These are phyloP conservation scores for Copsychus sechellarum DNA, from an alignment of 2,113 vertebrate species.

Conservation along the genomic window DNA sequence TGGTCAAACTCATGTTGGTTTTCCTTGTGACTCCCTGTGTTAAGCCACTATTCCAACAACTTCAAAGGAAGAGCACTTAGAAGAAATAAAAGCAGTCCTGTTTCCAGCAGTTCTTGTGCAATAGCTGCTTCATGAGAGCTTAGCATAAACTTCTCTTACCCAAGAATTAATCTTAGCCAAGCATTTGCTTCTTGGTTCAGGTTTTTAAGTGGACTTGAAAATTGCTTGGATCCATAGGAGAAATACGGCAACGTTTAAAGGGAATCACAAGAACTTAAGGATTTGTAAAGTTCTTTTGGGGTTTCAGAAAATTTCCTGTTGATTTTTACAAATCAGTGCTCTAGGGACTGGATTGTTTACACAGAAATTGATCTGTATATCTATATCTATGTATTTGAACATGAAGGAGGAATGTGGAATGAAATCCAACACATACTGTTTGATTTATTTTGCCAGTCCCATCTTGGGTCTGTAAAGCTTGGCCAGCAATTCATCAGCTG, in stretches of 20 bases:
- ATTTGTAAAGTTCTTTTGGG: not conserved
- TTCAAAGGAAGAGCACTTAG: not conserved
- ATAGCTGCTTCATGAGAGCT: not conserved
- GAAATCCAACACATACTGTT: not conserved
- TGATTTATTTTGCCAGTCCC: not conserved
- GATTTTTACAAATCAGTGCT: not conserved
- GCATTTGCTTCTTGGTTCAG: not conserved
- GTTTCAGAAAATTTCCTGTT: not conserved
- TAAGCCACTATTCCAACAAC: not conserved
- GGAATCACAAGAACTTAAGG: not conserved
- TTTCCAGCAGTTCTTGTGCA: not conserved
- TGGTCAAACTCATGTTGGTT: not conserved
- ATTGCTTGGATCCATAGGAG: not conserved
- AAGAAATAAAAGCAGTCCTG: not conserved
- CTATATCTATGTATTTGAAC: accelerated
- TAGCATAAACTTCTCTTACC: not conserved
- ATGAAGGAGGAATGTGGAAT: not conserved
- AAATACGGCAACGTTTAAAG: not conserved
- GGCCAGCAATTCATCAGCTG: not conserved
- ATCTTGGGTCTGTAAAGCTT: not conserved
- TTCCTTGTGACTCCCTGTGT: not conserved
- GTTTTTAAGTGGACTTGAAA: not conserved
- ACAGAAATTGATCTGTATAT: not conserved
- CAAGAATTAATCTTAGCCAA: not conserved
- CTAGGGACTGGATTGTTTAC: not conserved